A percentile compares a stretch with the other conserved stretches of the same genome.
phyloP scores from a whole-genome alignment of 2,113 vertebrate species.

The Reinhardtius hippoglossoides region DNA sequence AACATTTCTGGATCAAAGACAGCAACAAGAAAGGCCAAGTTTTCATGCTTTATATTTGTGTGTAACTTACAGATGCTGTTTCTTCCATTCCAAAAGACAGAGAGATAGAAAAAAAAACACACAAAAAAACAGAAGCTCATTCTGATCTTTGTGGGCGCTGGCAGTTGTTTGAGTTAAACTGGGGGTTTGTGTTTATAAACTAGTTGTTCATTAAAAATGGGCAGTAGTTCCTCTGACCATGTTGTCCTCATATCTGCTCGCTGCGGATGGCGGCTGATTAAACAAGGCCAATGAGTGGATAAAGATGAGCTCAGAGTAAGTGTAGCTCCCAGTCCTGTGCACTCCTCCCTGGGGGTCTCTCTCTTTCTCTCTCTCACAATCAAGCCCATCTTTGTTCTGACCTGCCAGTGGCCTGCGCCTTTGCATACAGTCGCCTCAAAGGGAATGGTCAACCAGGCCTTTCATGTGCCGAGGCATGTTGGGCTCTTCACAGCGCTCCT shows the following conservation, averaged over 20 bases:
- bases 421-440: constrained; percentile 78
- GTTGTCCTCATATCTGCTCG: constrained; percentile 53
- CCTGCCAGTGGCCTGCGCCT: constrained; percentile 68
- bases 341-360: constrained; percentile 28
- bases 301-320: constrained; percentile 48
- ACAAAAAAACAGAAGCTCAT: constrained; percentile 50
- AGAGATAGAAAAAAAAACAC: constrained; percentile 37
- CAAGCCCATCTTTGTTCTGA: constrained; percentile 76
- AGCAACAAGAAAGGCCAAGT: constrained; percentile 71
- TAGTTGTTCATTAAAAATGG: constrained; percentile 58
- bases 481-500: constrained; percentile 21
- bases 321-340: constrained; percentile 42
- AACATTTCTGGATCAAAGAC: constrained; percentile 77
- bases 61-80: constrained; percentile 77
- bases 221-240: constrained; percentile 36
- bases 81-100: constrained; percentile 65
- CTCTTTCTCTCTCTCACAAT: constrained; percentile 58
- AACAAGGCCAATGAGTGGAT: constrained; percentile 53
- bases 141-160: constrained; percentile 59
- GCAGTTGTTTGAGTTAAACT: constrained; percentile 62
- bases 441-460: constrained; percentile 81
- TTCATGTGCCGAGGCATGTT: constrained; percentile 73
- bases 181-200: constrained; percentile 50
- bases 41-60: constrained; percentile 71
- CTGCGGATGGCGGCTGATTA: constrained; percentile 64